Evolutionary conservation across 2,113 vertebrate genomes (phyloP).

Genomic region (Mola mola): DNA sequence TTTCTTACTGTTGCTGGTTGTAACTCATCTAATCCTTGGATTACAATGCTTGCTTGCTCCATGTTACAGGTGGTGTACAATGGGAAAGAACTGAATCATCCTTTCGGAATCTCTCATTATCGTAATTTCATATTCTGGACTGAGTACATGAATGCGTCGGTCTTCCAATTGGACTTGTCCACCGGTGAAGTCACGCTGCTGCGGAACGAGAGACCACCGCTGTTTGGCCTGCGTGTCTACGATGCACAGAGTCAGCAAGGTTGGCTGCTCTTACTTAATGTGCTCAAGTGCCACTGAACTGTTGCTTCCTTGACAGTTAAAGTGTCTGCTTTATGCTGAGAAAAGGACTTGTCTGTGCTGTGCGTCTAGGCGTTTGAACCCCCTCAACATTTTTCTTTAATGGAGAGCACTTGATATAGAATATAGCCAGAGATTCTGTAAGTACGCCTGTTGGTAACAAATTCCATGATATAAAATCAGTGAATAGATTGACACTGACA

Average conservation of each 20-base stretch:
- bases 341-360: constrained; percentile 17
- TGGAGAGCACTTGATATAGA: constrained; percentile 35
- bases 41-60: constrained; percentile 27
- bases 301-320: constrained; percentile 21
- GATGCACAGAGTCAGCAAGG: constrained; percentile 95
- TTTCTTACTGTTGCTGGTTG: neutral
- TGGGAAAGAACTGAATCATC: constrained; percentile 96
- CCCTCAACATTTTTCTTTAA: constrained; percentile 19
- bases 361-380: constrained; percentile 17
- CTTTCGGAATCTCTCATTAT: constrained; percentile 95
- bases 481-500: constrained; percentile 53
- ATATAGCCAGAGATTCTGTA: constrained; percentile 13
- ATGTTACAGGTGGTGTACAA: constrained; percentile 90
- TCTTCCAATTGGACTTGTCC: constrained; percentile 94
- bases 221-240: constrained; percentile 95
- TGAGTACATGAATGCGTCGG: constrained; percentile 98
- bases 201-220: constrained; percentile 91
- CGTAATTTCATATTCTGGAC: constrained; percentile 96
- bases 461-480: constrained; percentile 27
- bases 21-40: constrained; percentile 40
- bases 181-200: constrained; percentile 89
- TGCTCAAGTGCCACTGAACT: constrained; percentile 26
- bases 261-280: constrained; percentile 66
- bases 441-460: constrained; percentile 3
- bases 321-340: constrained; percentile 28